A percentile compares a stretch with the other conserved stretches of the same genome.
Conservation (phyloP, 2,888 invertebrate species). For the Clepsis dumicolana region DNA sequence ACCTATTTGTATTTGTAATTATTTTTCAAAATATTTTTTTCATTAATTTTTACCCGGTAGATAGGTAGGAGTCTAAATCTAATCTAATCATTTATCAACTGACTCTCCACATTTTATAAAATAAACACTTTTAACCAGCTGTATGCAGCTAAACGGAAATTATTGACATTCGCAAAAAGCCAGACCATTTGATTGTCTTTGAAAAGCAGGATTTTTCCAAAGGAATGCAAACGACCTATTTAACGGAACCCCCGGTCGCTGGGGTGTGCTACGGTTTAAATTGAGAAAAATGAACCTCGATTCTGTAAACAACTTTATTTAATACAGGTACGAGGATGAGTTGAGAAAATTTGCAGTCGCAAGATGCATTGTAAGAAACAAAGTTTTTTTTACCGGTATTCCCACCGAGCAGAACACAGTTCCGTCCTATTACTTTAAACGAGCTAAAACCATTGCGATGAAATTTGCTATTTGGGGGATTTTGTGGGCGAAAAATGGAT, state of each 20-base stretch:
- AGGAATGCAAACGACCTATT: slow-evolving; percentile 39
- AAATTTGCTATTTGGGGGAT: too few relatives aligned
- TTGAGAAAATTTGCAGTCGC: neutral
- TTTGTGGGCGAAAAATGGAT: too few relatives aligned
- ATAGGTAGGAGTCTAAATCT: too few relatives aligned
- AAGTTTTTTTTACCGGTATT: too few relatives aligned
- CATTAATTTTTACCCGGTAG: too few relatives aligned
- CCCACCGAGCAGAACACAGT: too few relatives aligned
- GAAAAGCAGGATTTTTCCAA: slow-evolving; percentile 22
- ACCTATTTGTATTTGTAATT: too few relatives aligned
- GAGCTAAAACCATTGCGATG: too few relatives aligned
- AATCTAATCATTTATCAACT: too few relatives aligned
- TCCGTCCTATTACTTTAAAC: too few relatives aligned
- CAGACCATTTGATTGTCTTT: slow-evolving; percentile 31
- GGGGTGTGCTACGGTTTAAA: slow-evolving; percentile 38
- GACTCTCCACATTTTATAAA: neutral
- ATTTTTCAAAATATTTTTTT: too few relatives aligned
- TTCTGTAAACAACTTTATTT: slow-evolving; percentile 35
- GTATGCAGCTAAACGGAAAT: neutral
- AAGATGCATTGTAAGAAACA: neutral
- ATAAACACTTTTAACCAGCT: neutral
- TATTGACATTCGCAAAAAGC: slow-evolving; percentile 22
- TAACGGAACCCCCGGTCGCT: slow-evolving; percentile 35
- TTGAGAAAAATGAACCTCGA: slow-evolving; percentile 38
- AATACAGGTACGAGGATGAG: slow-evolving; percentile 13